These are phyloP conservation scores for Hylomyscus alleni DNA, from an alignment of 2,797 vertebrate genomes.

Conservation along the genomic window DNA sequence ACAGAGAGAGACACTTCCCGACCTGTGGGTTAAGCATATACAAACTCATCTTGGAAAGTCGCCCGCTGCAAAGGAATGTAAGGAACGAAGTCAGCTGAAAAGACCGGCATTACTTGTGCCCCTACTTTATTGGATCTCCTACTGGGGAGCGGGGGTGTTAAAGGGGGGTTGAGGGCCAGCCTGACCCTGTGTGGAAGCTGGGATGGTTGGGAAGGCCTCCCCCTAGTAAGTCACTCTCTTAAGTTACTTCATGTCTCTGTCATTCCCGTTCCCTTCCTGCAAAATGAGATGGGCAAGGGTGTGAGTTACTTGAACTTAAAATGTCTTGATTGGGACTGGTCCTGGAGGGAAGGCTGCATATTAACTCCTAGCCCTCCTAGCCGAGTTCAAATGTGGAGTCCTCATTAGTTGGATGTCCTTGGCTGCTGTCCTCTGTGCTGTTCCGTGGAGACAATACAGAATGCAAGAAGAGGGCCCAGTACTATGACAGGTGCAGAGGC, in stretches of 20 bases:
- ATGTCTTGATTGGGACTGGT: not conserved
- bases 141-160: not conserved
- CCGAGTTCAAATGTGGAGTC: not conserved
- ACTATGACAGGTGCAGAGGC: not conserved
- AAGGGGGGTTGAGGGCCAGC: not conserved
- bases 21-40: not conserved
- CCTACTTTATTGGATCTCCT: not conserved
- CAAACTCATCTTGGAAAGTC: not conserved
- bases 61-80: not conserved
- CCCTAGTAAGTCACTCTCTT: not conserved
- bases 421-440: not conserved
- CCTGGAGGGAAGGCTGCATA: not conserved
- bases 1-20: not conserved
- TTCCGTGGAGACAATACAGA: not conserved
- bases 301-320: not conserved
- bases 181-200: not conserved
- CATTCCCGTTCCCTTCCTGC: not conserved
- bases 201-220: not conserved
- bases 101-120: not conserved
- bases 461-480: not conserved
- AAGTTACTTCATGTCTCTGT: not conserved
- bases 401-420: not conserved
- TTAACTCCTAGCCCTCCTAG: not conserved
- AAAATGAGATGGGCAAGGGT: not conserved
- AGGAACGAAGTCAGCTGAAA: not conserved